Evolutionary conservation across 2,888 invertebrate genomes (phyloP), one percentile per base, ranked within the genome.

Genomic region (Neoaliturus tenellus): DNA sequence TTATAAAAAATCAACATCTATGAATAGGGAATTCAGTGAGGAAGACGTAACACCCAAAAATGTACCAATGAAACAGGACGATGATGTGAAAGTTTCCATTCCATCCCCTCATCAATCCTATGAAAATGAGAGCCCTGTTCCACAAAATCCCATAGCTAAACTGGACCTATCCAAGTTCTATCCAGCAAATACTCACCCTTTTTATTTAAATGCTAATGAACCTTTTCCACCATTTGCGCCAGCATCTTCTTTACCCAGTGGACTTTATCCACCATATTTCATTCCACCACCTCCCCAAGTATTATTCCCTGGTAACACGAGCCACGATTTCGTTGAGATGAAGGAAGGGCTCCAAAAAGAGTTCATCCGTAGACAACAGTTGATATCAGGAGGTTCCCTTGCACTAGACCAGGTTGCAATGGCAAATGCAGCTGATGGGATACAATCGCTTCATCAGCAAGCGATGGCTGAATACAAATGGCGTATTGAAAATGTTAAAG

Each of bases 381-480:
- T 95, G 89, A 94, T 95, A 80, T 95, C 95, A 23, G 95, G 95
- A 0, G 93, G 95, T 14, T 83, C 85, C 12, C 92, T 94, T 86
- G 89, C 94, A 25, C 91, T 93, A 67, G 93, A 92, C 83, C 91
- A 90, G 1, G 58, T 85, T 20, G 82, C 84, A n/a, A 84, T 84
- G 81, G 84, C 75, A 44, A 58, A 73, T 44, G 85, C 85, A 67
- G 85, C 86, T 17, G 88, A 88, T 80, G 85, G 87, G 73, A 83
- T 88, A 3, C 88, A 88, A 82, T 87, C 87, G 6, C 85, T 88
- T 31, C 89, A 89, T 73, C 87, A 87, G 55, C 86, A 87, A 78
- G 87, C 87, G n/a, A 86, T 87, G 55, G 85, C 85, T 12, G 82
- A 87, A 84, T 86, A 84, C 71, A 90, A 83, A 31, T 69, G 84